A percentile compares a stretch with the other conserved stretches of the same genome.
These are phyloP conservation scores for Brachionus sp. DNA, from an alignment of 1,140 invertebrate species.

Conservation along the genomic window DNA sequence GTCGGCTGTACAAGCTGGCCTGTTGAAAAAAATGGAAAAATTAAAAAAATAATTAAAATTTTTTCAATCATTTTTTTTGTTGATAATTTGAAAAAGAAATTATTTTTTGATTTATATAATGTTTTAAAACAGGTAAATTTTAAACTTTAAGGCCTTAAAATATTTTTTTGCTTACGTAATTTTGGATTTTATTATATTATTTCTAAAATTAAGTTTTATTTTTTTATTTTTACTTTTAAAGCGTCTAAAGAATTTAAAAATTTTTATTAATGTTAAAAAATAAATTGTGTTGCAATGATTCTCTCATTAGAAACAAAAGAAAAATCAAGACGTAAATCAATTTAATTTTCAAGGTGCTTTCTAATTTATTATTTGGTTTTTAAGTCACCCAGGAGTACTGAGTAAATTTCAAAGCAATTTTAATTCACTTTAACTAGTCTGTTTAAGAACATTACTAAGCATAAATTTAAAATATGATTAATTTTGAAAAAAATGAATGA, in stretches of 20 bases:
- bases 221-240: no score
- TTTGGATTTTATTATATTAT: not conserved
- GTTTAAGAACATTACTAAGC: no score
- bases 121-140: slow-evolving; percentile 59
- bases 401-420: no score
- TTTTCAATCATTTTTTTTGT: not conserved
- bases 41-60: not conserved
- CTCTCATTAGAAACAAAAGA: not conserved
- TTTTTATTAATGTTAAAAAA: no score
- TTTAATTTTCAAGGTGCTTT: no score
- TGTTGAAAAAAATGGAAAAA: not conserved
- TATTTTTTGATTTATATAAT: not conserved
- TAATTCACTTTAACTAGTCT: no score
- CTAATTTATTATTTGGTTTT: no score
- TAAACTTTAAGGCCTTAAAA: slow-evolving; percentile 62
- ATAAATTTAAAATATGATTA: no score
- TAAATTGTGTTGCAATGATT: no score
- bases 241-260: no score
- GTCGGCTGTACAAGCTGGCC: not conserved
- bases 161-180: not conserved
- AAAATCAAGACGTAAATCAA: not conserved
- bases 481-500: no score
- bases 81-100: not conserved
- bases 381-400: no score
- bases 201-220: not conserved